These are phyloP conservation scores for Melanotaenia pygmaea DNA, from an alignment of 2,797 vertebrate genomes.

Conservation along the genomic window DNA sequence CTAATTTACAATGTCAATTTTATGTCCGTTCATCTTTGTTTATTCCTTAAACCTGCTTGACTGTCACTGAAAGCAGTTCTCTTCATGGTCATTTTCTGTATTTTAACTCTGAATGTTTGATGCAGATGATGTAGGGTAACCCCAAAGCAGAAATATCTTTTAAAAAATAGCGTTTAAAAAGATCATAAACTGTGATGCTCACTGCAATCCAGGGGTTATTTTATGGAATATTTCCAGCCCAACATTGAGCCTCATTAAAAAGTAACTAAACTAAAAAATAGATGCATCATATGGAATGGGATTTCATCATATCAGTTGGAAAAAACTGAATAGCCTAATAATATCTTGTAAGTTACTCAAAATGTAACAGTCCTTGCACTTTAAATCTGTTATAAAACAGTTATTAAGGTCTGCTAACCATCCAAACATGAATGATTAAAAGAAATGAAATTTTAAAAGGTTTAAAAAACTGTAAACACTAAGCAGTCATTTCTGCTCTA, in stretches of 20 bases:
- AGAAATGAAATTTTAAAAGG: background rate
- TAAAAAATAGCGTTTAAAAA: conserved; percentile 12
- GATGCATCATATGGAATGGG: background rate
- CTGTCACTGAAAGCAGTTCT: background rate
- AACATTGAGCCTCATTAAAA: background rate
- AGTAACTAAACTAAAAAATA: background rate
- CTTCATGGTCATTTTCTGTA: background rate
- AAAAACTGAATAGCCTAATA: background rate
- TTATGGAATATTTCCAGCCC: background rate
- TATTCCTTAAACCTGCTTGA: conserved; percentile 1
- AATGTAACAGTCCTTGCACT: background rate
- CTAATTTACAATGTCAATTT: conserved; percentile 16
- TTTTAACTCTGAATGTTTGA: background rate
- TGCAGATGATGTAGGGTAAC: conserved; percentile 9
- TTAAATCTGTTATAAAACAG: background rate
- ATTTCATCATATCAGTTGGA: background rate
- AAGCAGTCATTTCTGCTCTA: background rate
- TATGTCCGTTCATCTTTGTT: conserved; percentile 21
- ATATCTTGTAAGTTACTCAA: background rate
- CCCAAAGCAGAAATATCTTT: conserved; percentile 18
- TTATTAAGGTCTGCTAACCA: background rate
- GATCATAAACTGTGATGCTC: conserved; percentile 12
- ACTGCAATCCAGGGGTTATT: background rate
- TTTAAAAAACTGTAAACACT: background rate
- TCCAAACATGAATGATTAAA: background rate